Base-by-base conservation (phyloP, 2,797 vertebrate species). In the Odontamblyopus lacepedii region DNA sequence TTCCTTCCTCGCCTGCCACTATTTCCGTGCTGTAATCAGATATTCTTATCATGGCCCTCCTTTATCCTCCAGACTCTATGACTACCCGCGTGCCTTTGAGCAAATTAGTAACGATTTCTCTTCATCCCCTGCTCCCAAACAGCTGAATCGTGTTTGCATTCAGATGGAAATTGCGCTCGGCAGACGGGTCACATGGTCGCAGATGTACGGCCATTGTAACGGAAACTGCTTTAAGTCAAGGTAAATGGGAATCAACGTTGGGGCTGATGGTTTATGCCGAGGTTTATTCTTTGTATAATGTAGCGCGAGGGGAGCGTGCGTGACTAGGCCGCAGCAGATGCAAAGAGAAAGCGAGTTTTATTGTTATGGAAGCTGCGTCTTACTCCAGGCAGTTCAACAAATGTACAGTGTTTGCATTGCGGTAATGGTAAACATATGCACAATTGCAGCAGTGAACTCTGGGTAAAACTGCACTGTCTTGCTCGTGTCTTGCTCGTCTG, bases 61-160 rank as follows among this genome's bases (percentile, higher is more conserved):
- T 69, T 73, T 78, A 48, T 70, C 67, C 66, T 35, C 63, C n/a
- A 63, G 67, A 79, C 72, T 59, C 26, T 30, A 65, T 69, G 57
- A 78, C 51, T 76, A 76, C 83, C 72, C 41, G 13, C n/a, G 30
- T 23, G 2, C 44, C 75, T 78, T 63, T 70, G 78, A 71, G 69
- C 61, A 77, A 69, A 81, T 81, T 57, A 79, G 72, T 74, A 72
- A 63, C 63, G 73, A 71, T 55, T 23, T 65, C 51, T 35, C 48
- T 23, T 69, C 68, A 69, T 80, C 41, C 48, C 23, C 19, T 29
- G 71, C 75, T 73, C 62, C 44, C 64, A 53, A 83, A 78, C 79
- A 74, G 73, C 72, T 85, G 74, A 62, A 48, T 32, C 50, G 70
- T 73, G 59, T 38, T 69, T 50, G n/a, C 72, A 78, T 75, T 80